Percentiles rank a stretch among this genome's conserved stretches.
phyloP scores from a whole-genome alignment of 2,888 invertebrate species.

The Brenthis hecate region DNA sequence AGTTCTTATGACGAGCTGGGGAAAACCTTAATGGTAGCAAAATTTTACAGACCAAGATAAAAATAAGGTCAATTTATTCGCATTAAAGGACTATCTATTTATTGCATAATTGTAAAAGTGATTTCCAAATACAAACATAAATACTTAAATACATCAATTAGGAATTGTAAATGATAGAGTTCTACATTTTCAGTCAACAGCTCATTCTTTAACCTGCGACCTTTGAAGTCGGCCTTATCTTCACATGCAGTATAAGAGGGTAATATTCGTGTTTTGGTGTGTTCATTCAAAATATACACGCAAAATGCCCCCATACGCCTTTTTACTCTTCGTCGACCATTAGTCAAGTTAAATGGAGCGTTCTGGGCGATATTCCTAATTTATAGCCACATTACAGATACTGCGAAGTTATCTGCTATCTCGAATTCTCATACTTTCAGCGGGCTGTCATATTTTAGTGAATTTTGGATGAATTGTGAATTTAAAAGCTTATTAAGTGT shows the following conservation, averaged over 20 bases:
- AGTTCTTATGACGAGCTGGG: too few relatives aligned
- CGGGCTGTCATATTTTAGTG: slow-evolving; percentile 35
- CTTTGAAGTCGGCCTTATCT: neutral
- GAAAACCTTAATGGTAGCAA: too few relatives aligned
- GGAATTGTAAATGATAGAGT: too few relatives aligned
- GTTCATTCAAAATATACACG: slow-evolving; percentile 31
- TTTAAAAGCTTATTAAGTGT: slow-evolving; percentile 20
- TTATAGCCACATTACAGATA: slow-evolving; percentile 55
- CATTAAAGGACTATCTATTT: too few relatives aligned
- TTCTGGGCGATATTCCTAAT: slow-evolving; percentile 63
- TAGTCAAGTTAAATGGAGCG: slow-evolving; percentile 70
- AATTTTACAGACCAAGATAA: too few relatives aligned
- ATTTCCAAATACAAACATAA: too few relatives aligned
- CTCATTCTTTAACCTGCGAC: neutral
- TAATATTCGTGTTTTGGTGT: slow-evolving; percentile 2
- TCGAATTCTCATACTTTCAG: slow-evolving; percentile 39
- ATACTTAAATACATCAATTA: too few relatives aligned
- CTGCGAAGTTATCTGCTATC: slow-evolving; percentile 40
- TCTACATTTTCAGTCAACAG: too few relatives aligned
- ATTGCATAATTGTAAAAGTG: too few relatives aligned
- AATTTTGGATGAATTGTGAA: slow-evolving; percentile 29
- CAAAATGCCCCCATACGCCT: slow-evolving; percentile 42
- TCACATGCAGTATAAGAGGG: neutral
- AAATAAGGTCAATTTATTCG: too few relatives aligned
- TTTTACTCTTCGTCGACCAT: slow-evolving; percentile 61